Evolutionary conservation across 2,797 vertebrate genomes (phyloP).

Genomic region (Amphiprion clarkii): DNA sequence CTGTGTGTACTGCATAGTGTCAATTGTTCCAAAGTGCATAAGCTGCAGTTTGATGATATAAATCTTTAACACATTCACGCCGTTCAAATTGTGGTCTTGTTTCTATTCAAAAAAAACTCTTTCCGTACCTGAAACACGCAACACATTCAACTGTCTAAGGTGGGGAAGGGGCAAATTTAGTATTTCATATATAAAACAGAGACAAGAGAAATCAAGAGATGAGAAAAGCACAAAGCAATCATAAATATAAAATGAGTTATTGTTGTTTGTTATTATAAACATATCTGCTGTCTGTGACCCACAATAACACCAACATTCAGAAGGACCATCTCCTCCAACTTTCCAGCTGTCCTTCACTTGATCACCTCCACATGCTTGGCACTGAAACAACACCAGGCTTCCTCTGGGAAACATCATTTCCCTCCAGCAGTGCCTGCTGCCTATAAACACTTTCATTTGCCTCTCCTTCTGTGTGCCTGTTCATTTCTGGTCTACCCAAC

Average conservation of each 20-base stretch:
- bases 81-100: conserved; percentile 6
- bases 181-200: conserved; percentile 28
- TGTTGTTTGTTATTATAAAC: conserved; percentile 17
- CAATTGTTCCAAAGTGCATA: conserved; percentile 47
- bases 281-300: conserved; percentile 28
- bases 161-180: conserved; percentile 44
- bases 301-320: conserved; percentile 25
- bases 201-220: conserved; percentile 42
- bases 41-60: conserved; percentile 44
- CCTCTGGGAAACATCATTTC: conserved; percentile 33
- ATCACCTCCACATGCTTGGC: conserved; percentile 59
- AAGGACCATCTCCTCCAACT: conserved; percentile 33
- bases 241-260: conserved; percentile 60
- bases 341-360: conserved; percentile 28
- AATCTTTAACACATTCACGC: conserved; percentile 19
- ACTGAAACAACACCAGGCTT: conserved; percentile 46
- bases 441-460: conserved; percentile 41
- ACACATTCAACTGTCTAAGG: conserved; percentile 76
- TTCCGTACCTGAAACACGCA: conserved; percentile 44
- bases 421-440: conserved; percentile 65
- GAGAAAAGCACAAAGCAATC: conserved; percentile 43
- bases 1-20: conserved; percentile 19
- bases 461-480: conserved; percentile 20
- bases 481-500: conserved; percentile 26
- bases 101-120: conserved; percentile 22